Evolutionary conservation across 2,797 vertebrate genomes (phyloP).

Genomic region (Lithobates sylvaticus): DNA sequence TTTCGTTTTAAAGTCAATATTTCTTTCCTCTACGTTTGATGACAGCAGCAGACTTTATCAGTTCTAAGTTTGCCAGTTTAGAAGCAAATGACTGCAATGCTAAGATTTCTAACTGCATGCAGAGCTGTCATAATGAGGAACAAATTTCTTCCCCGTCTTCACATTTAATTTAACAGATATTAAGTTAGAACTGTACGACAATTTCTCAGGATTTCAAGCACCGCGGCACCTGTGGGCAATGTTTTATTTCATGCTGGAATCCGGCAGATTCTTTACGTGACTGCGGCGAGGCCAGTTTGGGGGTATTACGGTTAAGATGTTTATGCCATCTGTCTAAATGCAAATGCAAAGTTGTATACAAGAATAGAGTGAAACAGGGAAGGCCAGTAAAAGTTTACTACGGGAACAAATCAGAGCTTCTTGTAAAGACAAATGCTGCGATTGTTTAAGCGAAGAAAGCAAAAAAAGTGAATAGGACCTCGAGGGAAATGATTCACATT

Average conservation of each 20-base stretch:
- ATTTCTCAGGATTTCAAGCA: neutral
- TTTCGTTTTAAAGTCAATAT: neutral
- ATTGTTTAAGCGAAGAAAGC: constrained; percentile 29
- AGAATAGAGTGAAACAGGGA: constrained; percentile 22
- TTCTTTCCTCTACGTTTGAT: neutral
- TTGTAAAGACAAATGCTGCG: constrained; percentile 41
- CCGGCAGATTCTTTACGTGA: neutral
- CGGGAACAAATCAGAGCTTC: constrained; percentile 27
- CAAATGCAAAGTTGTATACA: constrained; percentile 30
- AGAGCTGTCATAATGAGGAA: neutral
- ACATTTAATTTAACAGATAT: neutral
- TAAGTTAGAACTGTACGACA: neutral
- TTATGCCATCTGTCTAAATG: constrained; percentile 25
- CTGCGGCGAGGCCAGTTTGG: constrained; percentile 8
- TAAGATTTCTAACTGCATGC: constrained; percentile 20
- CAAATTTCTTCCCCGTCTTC: neutral
- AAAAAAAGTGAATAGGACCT: constrained; percentile 29
- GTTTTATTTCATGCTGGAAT: neutral
- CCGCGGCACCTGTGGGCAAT: neutral
- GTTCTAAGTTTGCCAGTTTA: constrained; percentile 1
- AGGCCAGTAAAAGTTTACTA: constrained; percentile 24
- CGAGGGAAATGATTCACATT: constrained; percentile 39
- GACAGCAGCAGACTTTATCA: neutral
- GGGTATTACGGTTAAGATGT: neutral
- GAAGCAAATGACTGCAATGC: constrained; percentile 27